These are phyloP conservation scores for Anarsia innoxiella DNA, from an alignment of 2,888 invertebrate genomes.

Conservation along the genomic window DNA sequence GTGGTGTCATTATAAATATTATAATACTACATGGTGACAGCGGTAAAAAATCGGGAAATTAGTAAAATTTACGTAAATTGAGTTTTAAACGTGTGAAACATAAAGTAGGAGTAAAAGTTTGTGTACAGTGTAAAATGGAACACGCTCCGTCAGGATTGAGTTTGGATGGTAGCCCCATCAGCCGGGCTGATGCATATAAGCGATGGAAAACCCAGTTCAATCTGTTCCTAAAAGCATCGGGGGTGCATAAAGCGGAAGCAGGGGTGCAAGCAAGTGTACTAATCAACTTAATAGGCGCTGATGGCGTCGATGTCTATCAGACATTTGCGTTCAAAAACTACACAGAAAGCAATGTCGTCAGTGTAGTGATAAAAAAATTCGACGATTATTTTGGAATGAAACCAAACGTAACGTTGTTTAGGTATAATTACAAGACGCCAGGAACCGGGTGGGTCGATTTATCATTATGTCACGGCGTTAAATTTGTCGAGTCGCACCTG, in stretches of 20 bases:
- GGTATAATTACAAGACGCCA: conserved; percentile 10
- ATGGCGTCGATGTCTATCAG: conserved; percentile 9
- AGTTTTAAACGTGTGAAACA: neutral
- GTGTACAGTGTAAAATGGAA: too few relatives aligned
- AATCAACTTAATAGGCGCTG: conserved; percentile 10
- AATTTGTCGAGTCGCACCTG: conserved; percentile 11
- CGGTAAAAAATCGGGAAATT: neutral
- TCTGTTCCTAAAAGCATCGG: conserved; percentile 12
- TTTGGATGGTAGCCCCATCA: neutral
- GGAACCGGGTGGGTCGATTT: conserved; percentile 11
- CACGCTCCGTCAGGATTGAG: conserved; percentile 4
- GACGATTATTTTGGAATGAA: conserved; percentile 10
- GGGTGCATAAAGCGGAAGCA: conserved; percentile 6
- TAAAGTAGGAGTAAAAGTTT: too few relatives aligned
- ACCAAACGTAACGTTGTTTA: conserved; percentile 4
- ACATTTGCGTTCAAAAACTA: conserved; percentile 8
- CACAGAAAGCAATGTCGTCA: conserved; percentile 2
- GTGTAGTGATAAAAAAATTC: conserved; percentile 8
- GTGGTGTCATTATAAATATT: too few relatives aligned
- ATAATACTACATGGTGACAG: conserved; percentile 1
- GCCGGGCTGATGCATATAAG: conserved; percentile 11
- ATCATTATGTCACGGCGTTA: conserved; percentile 12
- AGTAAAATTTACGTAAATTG: neutral
- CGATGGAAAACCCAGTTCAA: conserved; percentile 10
- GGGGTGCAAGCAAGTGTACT: conserved; percentile 11